phyloP scores from a whole-genome alignment of 2,888 invertebrate genomes.

The Macrosiphum euphorbiae region DNA sequence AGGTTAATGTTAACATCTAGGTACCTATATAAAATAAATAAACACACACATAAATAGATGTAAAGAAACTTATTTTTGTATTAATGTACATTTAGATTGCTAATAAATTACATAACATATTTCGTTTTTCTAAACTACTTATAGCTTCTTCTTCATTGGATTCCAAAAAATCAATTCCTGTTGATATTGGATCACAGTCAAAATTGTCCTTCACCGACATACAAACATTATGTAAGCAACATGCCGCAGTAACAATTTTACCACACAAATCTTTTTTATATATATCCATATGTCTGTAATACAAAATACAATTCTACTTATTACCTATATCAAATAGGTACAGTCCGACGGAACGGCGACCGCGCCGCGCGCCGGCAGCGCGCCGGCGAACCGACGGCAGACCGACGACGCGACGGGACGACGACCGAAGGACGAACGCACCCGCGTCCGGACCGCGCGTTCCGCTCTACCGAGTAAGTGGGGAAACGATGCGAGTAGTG shows the following conservation, averaged over 20 bases:
- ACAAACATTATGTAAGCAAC: not conserved
- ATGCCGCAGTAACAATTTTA: not conserved
- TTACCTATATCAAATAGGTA: not conserved
- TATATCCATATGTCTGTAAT: constrained; percentile 4
- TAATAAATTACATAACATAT: not conserved
- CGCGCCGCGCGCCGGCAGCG: too few relatives aligned
- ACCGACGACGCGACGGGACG: too few relatives aligned
- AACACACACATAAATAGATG: not conserved
- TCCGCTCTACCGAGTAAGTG: too few relatives aligned
- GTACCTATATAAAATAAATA: not conserved
- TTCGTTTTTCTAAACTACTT: not conserved
- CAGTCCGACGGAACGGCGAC: too few relatives aligned
- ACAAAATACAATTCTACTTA: not conserved
- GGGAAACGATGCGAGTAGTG: too few relatives aligned
- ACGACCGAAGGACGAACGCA: too few relatives aligned
- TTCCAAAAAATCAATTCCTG: not conserved
- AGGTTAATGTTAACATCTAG: not conserved
- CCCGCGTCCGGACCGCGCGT: too few relatives aligned
- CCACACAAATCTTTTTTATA: constrained; percentile 3
- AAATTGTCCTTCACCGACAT: not conserved
- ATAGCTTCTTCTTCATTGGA: not conserved
- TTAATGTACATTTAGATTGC: not conserved
- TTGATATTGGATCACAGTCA: not conserved
- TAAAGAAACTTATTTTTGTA: not conserved
- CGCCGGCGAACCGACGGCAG: too few relatives aligned